Evolutionary conservation across 2,113 vertebrate species (phyloP), one percentile per base, ranked within the genome.

Genomic region (Halichoerus grypus): DNA sequence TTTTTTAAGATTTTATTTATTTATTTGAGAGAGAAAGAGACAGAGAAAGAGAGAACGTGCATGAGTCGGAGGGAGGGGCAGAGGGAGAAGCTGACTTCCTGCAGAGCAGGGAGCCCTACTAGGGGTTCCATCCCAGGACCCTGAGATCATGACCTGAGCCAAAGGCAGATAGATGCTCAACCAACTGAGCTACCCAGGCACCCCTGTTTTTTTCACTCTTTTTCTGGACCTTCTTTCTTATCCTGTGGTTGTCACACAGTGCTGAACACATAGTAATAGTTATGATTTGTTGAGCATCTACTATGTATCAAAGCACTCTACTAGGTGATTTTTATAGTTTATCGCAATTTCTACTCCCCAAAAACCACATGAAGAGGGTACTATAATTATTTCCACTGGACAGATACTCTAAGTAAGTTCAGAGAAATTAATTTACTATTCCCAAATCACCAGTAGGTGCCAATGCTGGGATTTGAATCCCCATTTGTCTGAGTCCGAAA

Each of bases 361-460:
- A n/a, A 24, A 82, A 61, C 51, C 55, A 67, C n/a, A 57, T 63
- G 22, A 42, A 1, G 42, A 93, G 18, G 31, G 42, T 31, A 42
- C 83, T 77, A 2, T 85, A 24, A 26, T 86, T 61, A 71, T 86
- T 46, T 80, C 77, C 33, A 33, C 51, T 53, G 86, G 87, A 86
- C 57, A 88, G 18, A n/a, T 39, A 46, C 80, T 77, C 4, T 80
- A 77, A 61, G n/a, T 74, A 65, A 85, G 36, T 74, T 97, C 61
- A 85, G 61, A 94, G 86, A 92, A 31, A 26, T 87, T 95, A 72
- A 93, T 53, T 71, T 94, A 63, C 33, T 96, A 24, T 8, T 81
- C 67, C 18, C 63, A 67, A 92, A 76, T 92, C 63, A 85, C 72
- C 24, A 69, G 79, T 31, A 77, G 22, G 18, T 55, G 6, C 51